Evolutionary conservation across 2,888 invertebrate species (phyloP).

Genomic region (Agrochola circellaris): DNA sequence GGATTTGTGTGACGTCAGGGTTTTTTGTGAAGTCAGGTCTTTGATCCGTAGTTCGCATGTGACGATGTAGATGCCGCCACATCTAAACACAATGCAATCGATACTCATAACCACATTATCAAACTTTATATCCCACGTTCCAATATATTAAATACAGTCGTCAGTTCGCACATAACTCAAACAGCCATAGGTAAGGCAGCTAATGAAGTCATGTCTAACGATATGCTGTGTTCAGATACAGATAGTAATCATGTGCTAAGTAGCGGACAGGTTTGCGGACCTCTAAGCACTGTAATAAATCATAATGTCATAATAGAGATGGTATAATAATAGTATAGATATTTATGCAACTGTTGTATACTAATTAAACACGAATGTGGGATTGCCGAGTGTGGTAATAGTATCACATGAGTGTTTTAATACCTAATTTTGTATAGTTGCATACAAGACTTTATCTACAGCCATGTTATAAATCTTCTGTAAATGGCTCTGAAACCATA

Average conservation of each 20-base stretch:
- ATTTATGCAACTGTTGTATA: too few species aligned
- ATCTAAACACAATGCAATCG: neutral
- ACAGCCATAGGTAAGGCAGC: conserved; percentile 25
- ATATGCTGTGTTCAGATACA: conserved; percentile 20
- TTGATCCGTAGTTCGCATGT: too few species aligned
- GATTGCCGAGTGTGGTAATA: too few species aligned
- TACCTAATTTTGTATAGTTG: too few species aligned
- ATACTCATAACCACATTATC: neutral
- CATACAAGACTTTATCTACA: too few species aligned
- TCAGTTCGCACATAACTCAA: conserved; percentile 31
- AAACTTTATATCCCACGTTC: conserved; percentile 9
- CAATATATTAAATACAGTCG: conserved; percentile 7
- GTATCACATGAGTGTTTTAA: too few species aligned
- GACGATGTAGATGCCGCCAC: too few species aligned
- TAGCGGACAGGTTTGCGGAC: conserved; percentile 41
- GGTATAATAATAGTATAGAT: conserved; percentile 13
- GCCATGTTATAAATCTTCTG: too few species aligned
- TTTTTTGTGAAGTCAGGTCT: too few species aligned
- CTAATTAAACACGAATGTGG: too few species aligned
- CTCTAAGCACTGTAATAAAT: conserved; percentile 26
- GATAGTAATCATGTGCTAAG: conserved; percentile 43
- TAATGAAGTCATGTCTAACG: conserved; percentile 48
- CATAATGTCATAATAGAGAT: conserved; percentile 19
- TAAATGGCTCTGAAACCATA: too few species aligned
- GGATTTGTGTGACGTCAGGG: too few species aligned